phyloP scores from a whole-genome alignment of 2,888 invertebrate genomes.

The Leucoptera coffeella region DNA sequence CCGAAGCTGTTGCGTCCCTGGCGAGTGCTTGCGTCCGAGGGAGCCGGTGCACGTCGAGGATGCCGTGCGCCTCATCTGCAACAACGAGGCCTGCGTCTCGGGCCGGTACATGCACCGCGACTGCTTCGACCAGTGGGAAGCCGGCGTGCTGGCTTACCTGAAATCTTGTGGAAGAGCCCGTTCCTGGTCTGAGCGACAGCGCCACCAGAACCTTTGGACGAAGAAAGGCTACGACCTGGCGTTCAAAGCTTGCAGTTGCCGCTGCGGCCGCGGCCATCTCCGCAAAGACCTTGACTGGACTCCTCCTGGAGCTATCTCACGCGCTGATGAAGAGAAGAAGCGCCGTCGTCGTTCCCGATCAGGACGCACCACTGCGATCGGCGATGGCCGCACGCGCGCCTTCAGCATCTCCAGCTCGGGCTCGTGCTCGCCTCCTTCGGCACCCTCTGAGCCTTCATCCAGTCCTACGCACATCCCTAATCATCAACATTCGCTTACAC shows the following conservation, averaged over 20 bases:
- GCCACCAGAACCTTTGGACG: conserved; percentile 91
- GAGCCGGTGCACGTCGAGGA: conserved; percentile 61
- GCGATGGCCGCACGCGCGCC: conserved; percentile 58
- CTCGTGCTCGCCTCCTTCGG: conserved; percentile 76
- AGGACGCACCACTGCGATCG: conserved; percentile 21
- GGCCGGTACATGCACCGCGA: conserved; percentile 94
- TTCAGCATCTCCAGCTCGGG: conserved; percentile 75
- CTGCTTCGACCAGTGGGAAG: conserved; percentile 94
- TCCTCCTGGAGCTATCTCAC: conserved; percentile 60
- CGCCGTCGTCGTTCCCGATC: conserved; percentile 32
- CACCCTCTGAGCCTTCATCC: conserved; percentile 68
- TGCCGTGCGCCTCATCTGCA: conserved; percentile 85
- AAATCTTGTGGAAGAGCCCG: conserved; percentile 88
- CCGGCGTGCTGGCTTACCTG: conserved; percentile 78
- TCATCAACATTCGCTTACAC: too few relatives aligned
- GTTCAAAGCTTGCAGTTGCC: conserved; percentile 91
- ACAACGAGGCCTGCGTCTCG: conserved; percentile 84
- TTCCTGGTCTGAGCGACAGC: conserved; percentile 92
- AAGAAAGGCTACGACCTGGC: conserved; percentile 96
- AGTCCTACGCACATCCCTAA: conserved; percentile 73
- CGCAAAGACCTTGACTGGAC: conserved; percentile 93
- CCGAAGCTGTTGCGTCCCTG: conserved; percentile 76
- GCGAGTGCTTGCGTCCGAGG: conserved; percentile 73
- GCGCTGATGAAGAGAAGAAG: conserved; percentile 38
- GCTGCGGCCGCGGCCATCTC: conserved; percentile 86